Conservation (phyloP, 2,888 invertebrate genomes). For the Ophioninae sp. region DNA sequence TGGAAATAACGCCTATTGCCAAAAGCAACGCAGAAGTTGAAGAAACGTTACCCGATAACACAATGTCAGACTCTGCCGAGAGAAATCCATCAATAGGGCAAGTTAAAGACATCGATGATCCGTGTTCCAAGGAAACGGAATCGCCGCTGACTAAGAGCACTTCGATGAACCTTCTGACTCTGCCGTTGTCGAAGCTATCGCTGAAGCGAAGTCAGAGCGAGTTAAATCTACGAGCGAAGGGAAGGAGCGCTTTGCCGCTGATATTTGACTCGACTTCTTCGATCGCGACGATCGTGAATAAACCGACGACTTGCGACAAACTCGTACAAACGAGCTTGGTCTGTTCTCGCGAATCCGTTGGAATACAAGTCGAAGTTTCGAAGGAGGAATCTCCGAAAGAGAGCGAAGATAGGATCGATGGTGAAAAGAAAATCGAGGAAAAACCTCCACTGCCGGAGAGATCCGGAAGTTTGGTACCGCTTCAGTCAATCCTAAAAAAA, state of each 20-base stretch:
- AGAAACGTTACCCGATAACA: background rate
- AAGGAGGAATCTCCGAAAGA: constrained; percentile 8
- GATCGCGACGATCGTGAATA: constrained; percentile 79
- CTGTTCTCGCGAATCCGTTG: constrained; percentile 75
- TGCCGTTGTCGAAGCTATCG: constrained; percentile 64
- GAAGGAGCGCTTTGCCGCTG: constrained; percentile 68
- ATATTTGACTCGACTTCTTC: constrained; percentile 80
- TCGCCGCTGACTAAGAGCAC: constrained; percentile 75
- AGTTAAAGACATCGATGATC: constrained; percentile 42
- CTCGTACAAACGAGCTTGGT: constrained; percentile 76
- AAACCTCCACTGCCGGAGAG: constrained; percentile 75
- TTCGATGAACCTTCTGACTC: constrained; percentile 76
- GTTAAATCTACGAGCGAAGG: constrained; percentile 73
- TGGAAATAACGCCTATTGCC: constrained; percentile 78
- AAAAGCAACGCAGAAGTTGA: constrained; percentile 72
- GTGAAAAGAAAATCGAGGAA: constrained; percentile 66
- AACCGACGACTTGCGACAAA: constrained; percentile 77
- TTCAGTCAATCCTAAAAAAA: constrained; percentile 75
- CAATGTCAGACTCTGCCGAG: constrained; percentile 20
- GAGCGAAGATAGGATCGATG: background rate
- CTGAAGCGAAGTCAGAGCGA: constrained; percentile 79
- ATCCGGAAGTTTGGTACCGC: constrained; percentile 70
- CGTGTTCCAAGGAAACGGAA: constrained; percentile 30
- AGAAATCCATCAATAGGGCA: constrained; percentile 55
- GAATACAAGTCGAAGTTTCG: constrained; percentile 75